Evolutionary conservation across 1,140 invertebrate species (phyloP), one percentile per base, ranked within the genome.

Genomic region (Bombus soroeensis): DNA sequence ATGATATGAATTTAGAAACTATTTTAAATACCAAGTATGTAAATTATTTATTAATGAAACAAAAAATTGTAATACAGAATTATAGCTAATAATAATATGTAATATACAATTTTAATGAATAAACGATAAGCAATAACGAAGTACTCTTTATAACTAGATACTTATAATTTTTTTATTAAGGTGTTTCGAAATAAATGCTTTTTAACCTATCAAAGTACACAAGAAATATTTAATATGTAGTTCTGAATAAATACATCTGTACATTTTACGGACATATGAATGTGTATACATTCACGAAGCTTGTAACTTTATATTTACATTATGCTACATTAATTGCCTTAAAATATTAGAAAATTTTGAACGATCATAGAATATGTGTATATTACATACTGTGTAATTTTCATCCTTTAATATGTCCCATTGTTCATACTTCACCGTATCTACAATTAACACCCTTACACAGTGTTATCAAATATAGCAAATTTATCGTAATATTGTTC

Each of bases 31-130:
- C 88, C 43, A 92, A 87, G 75, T 88, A 86, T 37, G 32, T 85
- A 47, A 77, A 92, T 77, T 93, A 93, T 83, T 71, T 93, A 85
- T 57, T 71, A 59, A 41, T 12, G 9, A 93, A 93, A 70, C 83
- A 90, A 88, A 71, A 78, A 62, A 34, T 91, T 86, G 68, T 92
- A 57, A 80, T 77, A 22, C 78, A 92, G 8, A 66, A 77, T 12
- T 80, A 73, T 34, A 72, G 34, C 47, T 53, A 22, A 37, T 59
- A 37, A 62, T 80, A 73, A 84, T 77, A 34, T 66, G 8, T 34
- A 88, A 72, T 78, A 41, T 74, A 78, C 37, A 78, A 78, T 85
- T 64, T 3, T 37, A 57, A 74, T 18, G n/a, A 88, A 74, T 83
- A 74, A 70, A 64, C 25, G 22, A 62, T 77, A 75, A 76, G 68